phyloP scores from a whole-genome alignment of 2,888 invertebrate species.

The Parnassius apollo region DNA sequence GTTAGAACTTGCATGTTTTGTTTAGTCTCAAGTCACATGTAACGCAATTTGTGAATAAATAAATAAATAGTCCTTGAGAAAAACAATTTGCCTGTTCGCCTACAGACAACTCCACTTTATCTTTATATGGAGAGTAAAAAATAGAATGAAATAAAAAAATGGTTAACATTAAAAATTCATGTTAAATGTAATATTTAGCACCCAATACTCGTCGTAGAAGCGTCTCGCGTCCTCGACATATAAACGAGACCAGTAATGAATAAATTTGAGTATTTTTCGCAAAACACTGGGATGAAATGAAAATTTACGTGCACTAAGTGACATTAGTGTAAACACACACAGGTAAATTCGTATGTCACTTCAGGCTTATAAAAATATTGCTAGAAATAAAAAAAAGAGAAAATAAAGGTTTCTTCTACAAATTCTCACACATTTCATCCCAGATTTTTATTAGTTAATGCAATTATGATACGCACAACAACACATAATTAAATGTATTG shows the following conservation, averaged over 20 bases:
- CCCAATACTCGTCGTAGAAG: neutral
- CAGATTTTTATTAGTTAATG: slow-evolving; percentile 6
- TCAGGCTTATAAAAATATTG: too few relatives aligned
- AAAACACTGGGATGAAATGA: slow-evolving; percentile 1
- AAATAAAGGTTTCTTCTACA: neutral
- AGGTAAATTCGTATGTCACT: too few relatives aligned
- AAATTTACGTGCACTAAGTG: neutral
- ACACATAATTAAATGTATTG: slow-evolving; percentile 11
- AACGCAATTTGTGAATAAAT: too few relatives aligned
- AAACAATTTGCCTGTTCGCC: too few relatives aligned
- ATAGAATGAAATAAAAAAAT: too few relatives aligned
- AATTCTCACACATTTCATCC: slow-evolving; percentile 2
- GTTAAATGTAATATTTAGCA: neutral
- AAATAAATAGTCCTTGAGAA: too few relatives aligned
- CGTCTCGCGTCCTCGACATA: neutral
- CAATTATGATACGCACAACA: neutral
- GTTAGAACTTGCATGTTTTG: too few relatives aligned
- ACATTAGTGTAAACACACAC: neutral
- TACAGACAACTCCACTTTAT: too few relatives aligned
- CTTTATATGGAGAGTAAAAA: too few relatives aligned
- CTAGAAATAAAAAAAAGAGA: neutral
- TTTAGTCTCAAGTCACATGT: too few relatives aligned
- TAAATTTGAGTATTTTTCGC: slow-evolving; percentile 13
- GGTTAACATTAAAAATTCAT: too few relatives aligned
- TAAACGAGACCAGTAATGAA: slow-evolving; percentile 2